Conservation (phyloP, 2,888 invertebrate species). For the Dorcus parallelipipedus region DNA sequence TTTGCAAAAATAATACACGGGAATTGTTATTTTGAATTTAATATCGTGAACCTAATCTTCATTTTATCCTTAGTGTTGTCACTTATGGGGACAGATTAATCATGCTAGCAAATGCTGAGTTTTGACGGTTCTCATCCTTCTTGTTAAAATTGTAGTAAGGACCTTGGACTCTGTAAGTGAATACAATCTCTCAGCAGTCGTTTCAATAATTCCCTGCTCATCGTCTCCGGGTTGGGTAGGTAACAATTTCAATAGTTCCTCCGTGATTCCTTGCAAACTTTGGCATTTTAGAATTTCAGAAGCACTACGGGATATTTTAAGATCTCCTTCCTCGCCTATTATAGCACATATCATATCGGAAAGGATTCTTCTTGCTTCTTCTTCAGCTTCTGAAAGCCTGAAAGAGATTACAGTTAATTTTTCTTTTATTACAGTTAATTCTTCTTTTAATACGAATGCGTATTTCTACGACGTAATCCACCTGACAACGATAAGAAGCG, state of each 20-base stretch:
- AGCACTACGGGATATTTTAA: conserved; percentile 10
- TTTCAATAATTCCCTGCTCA: conserved; percentile 34
- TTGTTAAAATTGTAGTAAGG: background rate
- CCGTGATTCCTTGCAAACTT: conserved; percentile 24
- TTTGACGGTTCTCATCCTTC: background rate
- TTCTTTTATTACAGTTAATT: too few relatives aligned
- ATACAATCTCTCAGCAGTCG: conserved; percentile 37
- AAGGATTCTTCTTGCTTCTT: conserved; percentile 30
- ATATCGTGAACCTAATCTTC: too few relatives aligned
- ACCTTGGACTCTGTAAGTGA: conserved; percentile 34
- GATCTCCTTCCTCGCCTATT: conserved; percentile 22
- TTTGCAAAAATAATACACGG: too few relatives aligned
- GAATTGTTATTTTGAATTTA: too few relatives aligned
- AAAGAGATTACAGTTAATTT: background rate
- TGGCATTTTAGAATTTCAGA: too few relatives aligned
- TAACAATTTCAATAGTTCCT: conserved; percentile 34
- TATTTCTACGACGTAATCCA: too few relatives aligned
- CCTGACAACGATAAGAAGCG: too few relatives aligned
- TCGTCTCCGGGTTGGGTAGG: conserved; percentile 33
- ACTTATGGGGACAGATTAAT: too few relatives aligned
- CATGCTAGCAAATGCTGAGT: too few relatives aligned
- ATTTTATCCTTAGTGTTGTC: too few relatives aligned
- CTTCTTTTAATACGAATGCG: too few relatives aligned
- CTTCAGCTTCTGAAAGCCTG: conserved; percentile 3
- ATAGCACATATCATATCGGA: conserved; percentile 33